Evolutionary conservation across 2,888 invertebrate species (phyloP).

Genomic region (Melikaiella ostensackeni): DNA sequence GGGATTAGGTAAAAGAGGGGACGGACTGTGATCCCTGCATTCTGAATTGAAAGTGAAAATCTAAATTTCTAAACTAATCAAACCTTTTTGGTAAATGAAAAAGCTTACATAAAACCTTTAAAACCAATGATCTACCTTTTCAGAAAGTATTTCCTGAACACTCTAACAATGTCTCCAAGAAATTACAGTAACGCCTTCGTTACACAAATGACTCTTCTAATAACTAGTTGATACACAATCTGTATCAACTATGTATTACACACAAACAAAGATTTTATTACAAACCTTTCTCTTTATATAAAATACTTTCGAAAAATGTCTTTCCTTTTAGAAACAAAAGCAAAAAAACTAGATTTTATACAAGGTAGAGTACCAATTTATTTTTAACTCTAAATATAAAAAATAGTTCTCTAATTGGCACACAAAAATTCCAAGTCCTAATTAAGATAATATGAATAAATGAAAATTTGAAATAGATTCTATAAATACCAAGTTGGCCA

Average conservation of each 20-base stretch:
- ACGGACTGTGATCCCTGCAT: background rate
- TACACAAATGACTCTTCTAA: slow-evolving; percentile 9
- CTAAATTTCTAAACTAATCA: background rate
- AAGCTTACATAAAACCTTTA: background rate
- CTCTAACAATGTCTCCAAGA: slow-evolving; percentile 7
- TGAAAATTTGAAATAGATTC: background rate
- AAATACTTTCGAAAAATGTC: no score
- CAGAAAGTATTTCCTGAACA: slow-evolving; percentile 21
- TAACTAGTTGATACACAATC: slow-evolving; percentile 12
- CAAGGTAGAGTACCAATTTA: no score
- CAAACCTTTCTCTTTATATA: no score
- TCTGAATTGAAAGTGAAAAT: background rate
- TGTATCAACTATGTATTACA: background rate
- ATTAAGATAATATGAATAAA: no score
- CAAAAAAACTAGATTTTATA: no score
- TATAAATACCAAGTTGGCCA: slow-evolving; percentile 9
- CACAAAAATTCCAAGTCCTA: no score
- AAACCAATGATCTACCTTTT: background rate
- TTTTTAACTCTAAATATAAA: no score
- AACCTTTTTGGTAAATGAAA: background rate
- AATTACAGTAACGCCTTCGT: background rate
- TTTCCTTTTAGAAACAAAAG: no score
- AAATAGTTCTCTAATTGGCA: no score
- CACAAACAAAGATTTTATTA: background rate
- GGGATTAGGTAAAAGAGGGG: no score